These are phyloP conservation scores for Ametastegia equiseti DNA, from an alignment of 2,888 invertebrate genomes.

Conservation along the genomic window DNA sequence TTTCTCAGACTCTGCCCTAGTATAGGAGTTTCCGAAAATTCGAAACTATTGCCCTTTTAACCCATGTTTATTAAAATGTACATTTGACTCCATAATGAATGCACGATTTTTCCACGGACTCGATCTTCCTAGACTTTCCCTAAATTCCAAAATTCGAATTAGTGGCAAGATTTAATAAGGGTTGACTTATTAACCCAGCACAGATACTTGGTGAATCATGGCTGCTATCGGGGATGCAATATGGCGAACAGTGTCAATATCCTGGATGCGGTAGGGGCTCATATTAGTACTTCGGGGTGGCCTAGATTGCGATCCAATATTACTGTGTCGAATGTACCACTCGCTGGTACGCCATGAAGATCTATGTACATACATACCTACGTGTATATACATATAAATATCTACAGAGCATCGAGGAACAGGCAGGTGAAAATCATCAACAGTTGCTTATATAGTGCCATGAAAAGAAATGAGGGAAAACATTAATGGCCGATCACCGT, in stretches of 20 bases:
- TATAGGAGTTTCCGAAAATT: no score
- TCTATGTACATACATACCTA: not conserved
- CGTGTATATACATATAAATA: no score
- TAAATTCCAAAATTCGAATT: not conserved
- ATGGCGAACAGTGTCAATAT: slow-evolving; percentile 37
- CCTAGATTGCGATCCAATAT: slow-evolving; percentile 41
- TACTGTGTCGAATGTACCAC: not conserved
- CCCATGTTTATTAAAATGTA: no score
- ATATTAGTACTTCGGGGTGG: slow-evolving; percentile 16
- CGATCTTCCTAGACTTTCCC: no score
- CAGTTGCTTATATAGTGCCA: no score
- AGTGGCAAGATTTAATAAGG: not conserved
- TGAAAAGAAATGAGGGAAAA: not conserved
- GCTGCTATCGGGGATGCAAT: slow-evolving; percentile 14
- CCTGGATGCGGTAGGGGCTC: not conserved
- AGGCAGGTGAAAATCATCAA: no score
- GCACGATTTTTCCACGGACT: no score
- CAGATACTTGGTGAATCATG: slow-evolving; percentile 9
- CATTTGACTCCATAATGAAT: no score
- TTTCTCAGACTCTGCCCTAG: no score
- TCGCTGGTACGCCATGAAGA: not conserved
- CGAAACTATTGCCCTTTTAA: no score
- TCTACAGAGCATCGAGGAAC: no score
- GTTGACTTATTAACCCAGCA: not conserved
- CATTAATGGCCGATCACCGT: not conserved